Evolutionary conservation across 2,888 invertebrate genomes (phyloP).

Genomic region (Philereme vetulata): DNA sequence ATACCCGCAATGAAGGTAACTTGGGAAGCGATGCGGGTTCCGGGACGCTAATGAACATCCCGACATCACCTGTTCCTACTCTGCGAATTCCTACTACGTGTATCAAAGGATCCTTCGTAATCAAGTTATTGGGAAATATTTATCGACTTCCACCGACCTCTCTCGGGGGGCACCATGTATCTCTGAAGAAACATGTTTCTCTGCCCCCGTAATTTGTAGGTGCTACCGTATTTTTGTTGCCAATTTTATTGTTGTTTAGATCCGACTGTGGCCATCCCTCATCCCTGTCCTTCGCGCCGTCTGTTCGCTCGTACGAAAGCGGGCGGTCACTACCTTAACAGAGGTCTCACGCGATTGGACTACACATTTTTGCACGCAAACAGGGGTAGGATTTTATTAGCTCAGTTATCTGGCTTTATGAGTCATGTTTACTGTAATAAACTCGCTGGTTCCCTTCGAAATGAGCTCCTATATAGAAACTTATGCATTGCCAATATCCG

Average conservation of each 20-base stretch:
- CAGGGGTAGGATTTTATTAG: conserved; percentile 64
- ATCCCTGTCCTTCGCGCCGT: conserved; percentile 37
- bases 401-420: conserved; percentile 69
- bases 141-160: conserved; percentile 47
- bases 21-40: conserved; percentile 28
- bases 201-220: conserved; percentile 55
- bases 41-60: conserved; percentile 30
- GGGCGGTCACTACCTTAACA: conserved; percentile 55
- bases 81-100: conserved; percentile 44
- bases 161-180: conserved; percentile 49
- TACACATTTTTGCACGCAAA: conserved; percentile 57
- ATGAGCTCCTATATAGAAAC: conserved; percentile 57
- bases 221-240: conserved; percentile 51
- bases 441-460: conserved; percentile 52
- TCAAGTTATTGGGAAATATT: conserved; percentile 60
- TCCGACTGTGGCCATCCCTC: conserved; percentile 48
- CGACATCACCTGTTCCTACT: conserved; percentile 44
- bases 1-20: conserved; percentile 32
- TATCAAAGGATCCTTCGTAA: conserved; percentile 53
- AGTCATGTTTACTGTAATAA: conserved; percentile 67
- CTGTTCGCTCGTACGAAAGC: conserved; percentile 36
- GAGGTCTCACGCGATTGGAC: conserved; percentile 55
- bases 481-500: conserved; percentile 54
- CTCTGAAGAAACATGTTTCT: conserved; percentile 52
- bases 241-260: conserved; percentile 62